Percentiles rank a stretch among this genome's conserved stretches.
These are phyloP conservation scores for Spodoptera exigua DNA, from an alignment of 2,888 invertebrate genomes.

Conservation along the genomic window DNA sequence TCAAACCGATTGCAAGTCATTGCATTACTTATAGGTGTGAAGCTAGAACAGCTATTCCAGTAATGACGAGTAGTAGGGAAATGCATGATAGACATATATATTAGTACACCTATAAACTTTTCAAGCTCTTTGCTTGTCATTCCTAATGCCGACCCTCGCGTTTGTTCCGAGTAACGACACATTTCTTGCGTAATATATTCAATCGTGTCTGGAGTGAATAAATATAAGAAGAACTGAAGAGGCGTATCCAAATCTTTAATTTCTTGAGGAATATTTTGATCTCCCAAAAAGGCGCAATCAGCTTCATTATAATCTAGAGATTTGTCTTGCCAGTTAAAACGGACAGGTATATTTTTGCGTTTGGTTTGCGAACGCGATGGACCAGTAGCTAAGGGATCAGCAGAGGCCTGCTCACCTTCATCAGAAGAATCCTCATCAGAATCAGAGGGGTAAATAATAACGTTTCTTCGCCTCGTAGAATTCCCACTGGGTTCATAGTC, in stretches of 20 bases:
- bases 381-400: constrained; percentile 16
- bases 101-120: constrained; percentile 24
- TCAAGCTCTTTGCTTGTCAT: constrained; percentile 12
- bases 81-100: constrained; percentile 37
- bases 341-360: constrained; percentile 16
- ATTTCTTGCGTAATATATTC: constrained; percentile 14
- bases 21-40: constrained; percentile 24
- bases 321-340: constrained; percentile 22
- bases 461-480: constrained; percentile 10
- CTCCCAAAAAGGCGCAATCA: constrained; percentile 19
- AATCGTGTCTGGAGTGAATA: constrained; percentile 15
- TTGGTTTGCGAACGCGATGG: constrained; percentile 9
- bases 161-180: constrained; percentile 6
- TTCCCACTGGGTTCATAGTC: constrained; percentile 12
- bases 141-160: constrained; percentile 1
- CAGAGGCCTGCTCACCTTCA: constrained; percentile 14
- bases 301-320: constrained; percentile 21
- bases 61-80: constrained; percentile 27
- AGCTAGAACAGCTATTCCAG: constrained; percentile 14
- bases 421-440: constrained; percentile 15
- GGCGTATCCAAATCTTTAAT: constrained; percentile 29
- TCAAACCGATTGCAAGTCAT: constrained; percentile 45
- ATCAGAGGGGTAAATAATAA: constrained; percentile 14
- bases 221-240: constrained; percentile 21
- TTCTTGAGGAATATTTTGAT: constrained; percentile 29